These are phyloP conservation scores for Tragopan temminckii DNA, from an alignment of 2,797 vertebrate species.

Conservation along the genomic window DNA sequence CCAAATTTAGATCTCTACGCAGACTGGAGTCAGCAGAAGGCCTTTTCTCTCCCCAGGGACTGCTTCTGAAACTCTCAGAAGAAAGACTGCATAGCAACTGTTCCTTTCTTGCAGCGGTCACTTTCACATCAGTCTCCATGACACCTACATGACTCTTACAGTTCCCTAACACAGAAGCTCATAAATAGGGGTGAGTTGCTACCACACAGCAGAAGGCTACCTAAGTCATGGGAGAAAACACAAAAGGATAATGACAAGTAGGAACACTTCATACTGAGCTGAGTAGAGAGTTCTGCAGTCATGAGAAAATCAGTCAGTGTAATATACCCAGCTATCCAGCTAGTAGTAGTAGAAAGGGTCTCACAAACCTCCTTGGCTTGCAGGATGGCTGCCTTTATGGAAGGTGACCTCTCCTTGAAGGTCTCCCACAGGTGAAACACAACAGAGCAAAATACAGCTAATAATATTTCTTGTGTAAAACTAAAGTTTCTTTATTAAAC, in stretches of 20 bases:
- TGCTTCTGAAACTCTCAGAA: not conserved
- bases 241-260: not conserved
- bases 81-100: not conserved
- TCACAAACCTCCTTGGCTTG: not conserved
- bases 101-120: not conserved
- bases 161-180: not conserved
- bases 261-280: not conserved
- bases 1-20: too few species aligned
- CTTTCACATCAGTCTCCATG: not conserved
- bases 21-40: not conserved
- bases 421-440: not conserved
- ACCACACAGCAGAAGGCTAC: not conserved
- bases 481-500: not conserved
- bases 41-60: not conserved
- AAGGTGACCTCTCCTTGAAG: not conserved
- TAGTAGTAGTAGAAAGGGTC: not conserved
- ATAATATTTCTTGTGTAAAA: not conserved
- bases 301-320: not conserved
- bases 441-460: not conserved
- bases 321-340: not conserved
- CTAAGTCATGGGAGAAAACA: not conserved
- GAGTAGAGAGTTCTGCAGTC: rapidly evolving
- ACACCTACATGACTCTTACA: not conserved
- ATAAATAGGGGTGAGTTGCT: not conserved
- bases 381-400: not conserved